phyloP scores from a whole-genome alignment of 2,113 vertebrate genomes.

The Morone saxatilis region DNA sequence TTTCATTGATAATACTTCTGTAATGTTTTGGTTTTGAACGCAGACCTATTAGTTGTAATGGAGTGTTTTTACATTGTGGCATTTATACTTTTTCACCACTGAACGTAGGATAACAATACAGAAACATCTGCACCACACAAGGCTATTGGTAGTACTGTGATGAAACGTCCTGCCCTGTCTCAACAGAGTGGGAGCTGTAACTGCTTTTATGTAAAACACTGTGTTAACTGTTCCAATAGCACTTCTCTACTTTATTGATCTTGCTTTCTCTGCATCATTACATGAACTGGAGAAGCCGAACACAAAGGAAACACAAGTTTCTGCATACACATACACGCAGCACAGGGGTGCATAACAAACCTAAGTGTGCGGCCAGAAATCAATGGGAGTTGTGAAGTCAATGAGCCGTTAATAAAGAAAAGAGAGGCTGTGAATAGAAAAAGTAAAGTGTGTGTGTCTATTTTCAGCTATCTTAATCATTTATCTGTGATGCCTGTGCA shows the following conservation, averaged over 20 bases:
- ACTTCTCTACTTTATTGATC: conserved; percentile 32
- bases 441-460: neutral
- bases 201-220: conserved; percentile 26
- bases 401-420: conserved; percentile 38
- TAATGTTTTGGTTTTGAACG: too few relatives aligned
- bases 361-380: conserved; percentile 13
- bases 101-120: neutral
- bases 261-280: neutral
- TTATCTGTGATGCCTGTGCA: neutral
- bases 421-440: conserved; percentile 6
- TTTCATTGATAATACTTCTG: neutral
- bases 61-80: neutral
- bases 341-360: neutral
- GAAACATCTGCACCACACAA: neutral
- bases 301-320: neutral
- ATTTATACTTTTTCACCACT: neutral
- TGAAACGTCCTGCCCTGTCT: neutral
- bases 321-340: neutral
- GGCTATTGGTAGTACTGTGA: neutral
- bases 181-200: neutral
- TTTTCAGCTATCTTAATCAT: conserved; percentile 10
- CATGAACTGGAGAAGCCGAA: neutral
- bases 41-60: neutral
- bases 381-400: conserved; percentile 36
- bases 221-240: conserved; percentile 1